These are phyloP conservation scores for Engraulis encrasicolus DNA, from an alignment of 2,113 vertebrate genomes.

Conservation along the genomic window DNA sequence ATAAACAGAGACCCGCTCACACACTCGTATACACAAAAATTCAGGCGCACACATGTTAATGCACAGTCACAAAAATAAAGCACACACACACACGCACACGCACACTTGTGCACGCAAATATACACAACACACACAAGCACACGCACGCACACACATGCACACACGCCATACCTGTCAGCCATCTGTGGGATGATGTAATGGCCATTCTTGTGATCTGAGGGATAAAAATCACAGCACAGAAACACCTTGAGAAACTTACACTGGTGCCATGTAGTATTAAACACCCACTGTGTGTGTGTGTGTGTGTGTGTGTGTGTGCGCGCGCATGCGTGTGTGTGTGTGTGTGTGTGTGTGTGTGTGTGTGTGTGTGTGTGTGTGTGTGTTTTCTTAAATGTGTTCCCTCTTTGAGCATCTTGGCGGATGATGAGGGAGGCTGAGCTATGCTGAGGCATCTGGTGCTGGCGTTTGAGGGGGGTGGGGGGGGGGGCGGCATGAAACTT, in stretches of 20 bases:
- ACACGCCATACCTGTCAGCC: constrained; percentile 91
- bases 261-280: neutral
- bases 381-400: neutral
- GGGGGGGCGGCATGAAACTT: constrained; percentile 15
- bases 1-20: constrained; percentile 14
- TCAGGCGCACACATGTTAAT: neutral
- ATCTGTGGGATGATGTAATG: constrained; percentile 99
- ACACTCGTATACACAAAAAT: no score
- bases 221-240: constrained; percentile 1
- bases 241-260: neutral
- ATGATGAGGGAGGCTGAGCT: neutral
- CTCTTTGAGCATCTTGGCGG: neutral
- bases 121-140: neutral
- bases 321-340: neutral
- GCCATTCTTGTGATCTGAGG: constrained; percentile 95
- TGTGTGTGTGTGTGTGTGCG: constrained; percentile 7
- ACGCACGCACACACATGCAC: neutral
- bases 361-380: constrained; percentile 6
- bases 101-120: neutral
- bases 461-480: neutral
- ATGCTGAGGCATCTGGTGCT: constrained; percentile 1
- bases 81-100: constrained; percentile 17
- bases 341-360: no score
- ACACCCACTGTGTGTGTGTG: neutral
- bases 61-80: neutral